phyloP scores from a whole-genome alignment of 1,140 invertebrate genomes.

The Aphidius ervi region DNA sequence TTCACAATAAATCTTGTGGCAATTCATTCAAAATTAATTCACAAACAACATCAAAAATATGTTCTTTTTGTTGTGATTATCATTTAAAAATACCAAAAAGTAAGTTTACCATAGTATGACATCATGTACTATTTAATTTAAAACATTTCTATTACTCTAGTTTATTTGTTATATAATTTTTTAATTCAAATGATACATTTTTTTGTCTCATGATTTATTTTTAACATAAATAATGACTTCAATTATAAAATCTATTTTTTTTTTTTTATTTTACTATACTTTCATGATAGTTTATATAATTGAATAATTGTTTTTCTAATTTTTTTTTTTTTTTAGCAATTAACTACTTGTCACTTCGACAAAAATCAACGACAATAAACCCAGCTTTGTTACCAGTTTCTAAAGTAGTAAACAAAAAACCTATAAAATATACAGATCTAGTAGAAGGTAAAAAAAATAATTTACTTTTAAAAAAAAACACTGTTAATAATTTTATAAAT shows the following conservation, averaged over 20 bases:
- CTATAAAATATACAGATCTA: constrained; percentile 52
- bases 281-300: constrained; percentile 1
- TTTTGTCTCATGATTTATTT: no score
- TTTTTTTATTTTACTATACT: no score
- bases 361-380: constrained; percentile 28
- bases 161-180: constrained; percentile 1
- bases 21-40: constrained; percentile 20
- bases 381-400: constrained; percentile 24
- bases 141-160: background rate
- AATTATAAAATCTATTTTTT: no score
- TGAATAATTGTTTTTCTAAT: constrained; percentile 18
- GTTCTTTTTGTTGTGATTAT: constrained; percentile 39
- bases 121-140: no score
- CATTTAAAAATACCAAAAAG: constrained; percentile 29
- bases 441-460: constrained; percentile 48
- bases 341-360: constrained; percentile 21
- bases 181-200: background rate
- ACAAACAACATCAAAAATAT: constrained; percentile 26
- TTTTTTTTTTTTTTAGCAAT: constrained; percentile 18
- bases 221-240: no score
- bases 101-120: constrained; percentile 28
- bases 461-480: constrained; percentile 47
- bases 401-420: constrained; percentile 38
- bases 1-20: constrained; percentile 21
- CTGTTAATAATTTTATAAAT: no score